Conservation (phyloP, 2,113 vertebrate species). For the Spea bombifrons region DNA sequence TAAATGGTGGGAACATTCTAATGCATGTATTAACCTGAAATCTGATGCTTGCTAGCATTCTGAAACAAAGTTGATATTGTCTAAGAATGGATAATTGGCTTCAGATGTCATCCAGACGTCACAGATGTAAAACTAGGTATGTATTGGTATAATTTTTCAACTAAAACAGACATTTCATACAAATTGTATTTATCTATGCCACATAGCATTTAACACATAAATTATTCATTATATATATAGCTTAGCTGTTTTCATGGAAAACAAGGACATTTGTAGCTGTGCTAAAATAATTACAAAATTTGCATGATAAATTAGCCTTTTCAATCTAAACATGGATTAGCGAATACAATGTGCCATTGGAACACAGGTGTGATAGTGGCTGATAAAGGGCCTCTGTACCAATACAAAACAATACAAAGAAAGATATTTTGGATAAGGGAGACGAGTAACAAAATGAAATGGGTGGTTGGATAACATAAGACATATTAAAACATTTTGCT, state of each 20-base stretch:
- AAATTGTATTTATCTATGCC: neutral
- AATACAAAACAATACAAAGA: too few relatives aligned
- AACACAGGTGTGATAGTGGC: too few relatives aligned
- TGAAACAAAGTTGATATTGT: neutral
- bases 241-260: too few relatives aligned
- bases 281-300: too few relatives aligned
- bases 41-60: slow-evolving; percentile 2
- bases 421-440: neutral
- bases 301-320: too few relatives aligned
- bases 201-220: too few relatives aligned
- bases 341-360: too few relatives aligned
- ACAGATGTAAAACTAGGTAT: slow-evolving; percentile 5
- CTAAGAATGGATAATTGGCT: slow-evolving; percentile 11
- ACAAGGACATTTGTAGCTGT: too few relatives aligned
- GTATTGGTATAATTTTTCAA: neutral
- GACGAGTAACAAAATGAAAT: neutral
- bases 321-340: too few relatives aligned
- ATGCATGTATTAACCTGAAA: slow-evolving; percentile 15
- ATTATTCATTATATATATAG: too few relatives aligned
- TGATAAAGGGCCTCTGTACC: too few relatives aligned
- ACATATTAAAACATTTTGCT: neutral
- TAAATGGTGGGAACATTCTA: neutral
- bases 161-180: neutral
- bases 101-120: slow-evolving; percentile 30
- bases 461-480: neutral